Base-by-base conservation (phyloP, 1,140 invertebrate species). In the Cydia amplana region DNA sequence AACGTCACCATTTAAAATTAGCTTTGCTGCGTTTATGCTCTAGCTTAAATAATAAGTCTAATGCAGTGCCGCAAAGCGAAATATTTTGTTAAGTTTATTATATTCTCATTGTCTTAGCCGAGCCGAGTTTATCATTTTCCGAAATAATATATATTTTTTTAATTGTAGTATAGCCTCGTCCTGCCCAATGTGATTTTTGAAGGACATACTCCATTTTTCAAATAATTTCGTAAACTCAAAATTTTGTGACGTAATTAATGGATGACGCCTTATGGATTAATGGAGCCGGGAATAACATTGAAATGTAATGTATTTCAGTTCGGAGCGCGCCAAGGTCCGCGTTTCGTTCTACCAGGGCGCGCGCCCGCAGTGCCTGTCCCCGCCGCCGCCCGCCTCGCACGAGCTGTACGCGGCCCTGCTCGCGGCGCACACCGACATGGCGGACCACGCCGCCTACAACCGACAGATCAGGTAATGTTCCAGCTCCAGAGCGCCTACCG, bases 301-400 rank as follows among this genome's bases (percentile, higher is more conserved):
- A 60, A 12, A 12, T 60, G 55, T 60, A 60, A 60, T 23, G n/a
- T 74, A 72, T 94, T 94, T 32, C 94, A 96, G 95, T 92, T 95
- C 94, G 88, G 95, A 95, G 91, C 93, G 95, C 83, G 95, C 95
- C 73, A 96, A 95, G 89, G 96, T 97, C 70, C 95, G 96, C 80
- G 96, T 97, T 83, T 95, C 95, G 73, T 96, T 97, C 92, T 97
- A 96, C 93, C 96, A 96, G 93, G 95, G 95, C 86, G 96, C 95
- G 87, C 94, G 95, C 89, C 95, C 96, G 32, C 94, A 95, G 90
- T 95, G 95, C 89, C 93, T 96, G 80, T 95, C 94, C 79, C 94
- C 96, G 80, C 95, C 95, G 80, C 93, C 85, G 85, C 86, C 81
- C 55, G 87, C 86, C 77, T 92, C 85, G 70, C 91, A 85, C 92